Percentiles rank a stretch among this genome's conserved stretches.
These are phyloP conservation scores for Geopemphigus sp. DNA, from an alignment of 1,140 invertebrate genomes.

Conservation along the genomic window DNA sequence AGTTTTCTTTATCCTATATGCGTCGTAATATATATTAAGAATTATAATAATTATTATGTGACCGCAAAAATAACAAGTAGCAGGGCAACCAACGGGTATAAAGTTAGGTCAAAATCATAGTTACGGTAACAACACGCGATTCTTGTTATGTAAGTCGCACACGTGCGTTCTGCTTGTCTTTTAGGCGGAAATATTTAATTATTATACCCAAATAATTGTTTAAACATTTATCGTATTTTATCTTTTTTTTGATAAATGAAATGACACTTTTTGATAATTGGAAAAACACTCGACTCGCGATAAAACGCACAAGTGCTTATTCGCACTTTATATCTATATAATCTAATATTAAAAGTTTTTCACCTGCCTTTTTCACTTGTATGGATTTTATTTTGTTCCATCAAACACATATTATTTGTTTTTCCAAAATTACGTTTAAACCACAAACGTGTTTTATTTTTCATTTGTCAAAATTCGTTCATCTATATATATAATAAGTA, in stretches of 20 bases:
- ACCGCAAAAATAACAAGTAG: not conserved
- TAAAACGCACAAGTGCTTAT: not conserved
- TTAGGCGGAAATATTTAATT: not conserved
- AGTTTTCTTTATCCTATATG: not conserved
- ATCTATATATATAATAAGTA: too few species aligned
- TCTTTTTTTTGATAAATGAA: too few species aligned
- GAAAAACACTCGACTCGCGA: too few species aligned
- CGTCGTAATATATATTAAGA: too few species aligned
- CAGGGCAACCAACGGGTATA: not conserved
- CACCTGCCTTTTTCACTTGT: not conserved
- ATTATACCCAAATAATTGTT: not conserved
- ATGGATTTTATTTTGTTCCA: too few species aligned
- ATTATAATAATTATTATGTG: not conserved
- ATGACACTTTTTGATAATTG: too few species aligned
- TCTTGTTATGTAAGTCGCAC: not conserved
- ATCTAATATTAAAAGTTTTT: not conserved
- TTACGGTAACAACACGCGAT: not conserved
- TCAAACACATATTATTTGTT: not conserved
- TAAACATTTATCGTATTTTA: too few species aligned
- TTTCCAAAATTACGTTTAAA: not conserved
- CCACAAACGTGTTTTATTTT: not conserved
- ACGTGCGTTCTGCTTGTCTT: not conserved
- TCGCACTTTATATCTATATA: not conserved
- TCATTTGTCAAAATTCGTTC: not conserved
- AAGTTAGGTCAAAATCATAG: slow-evolving; percentile 24